phyloP scores from a whole-genome alignment of 2,797 vertebrate species.

The Nasua narica region DNA sequence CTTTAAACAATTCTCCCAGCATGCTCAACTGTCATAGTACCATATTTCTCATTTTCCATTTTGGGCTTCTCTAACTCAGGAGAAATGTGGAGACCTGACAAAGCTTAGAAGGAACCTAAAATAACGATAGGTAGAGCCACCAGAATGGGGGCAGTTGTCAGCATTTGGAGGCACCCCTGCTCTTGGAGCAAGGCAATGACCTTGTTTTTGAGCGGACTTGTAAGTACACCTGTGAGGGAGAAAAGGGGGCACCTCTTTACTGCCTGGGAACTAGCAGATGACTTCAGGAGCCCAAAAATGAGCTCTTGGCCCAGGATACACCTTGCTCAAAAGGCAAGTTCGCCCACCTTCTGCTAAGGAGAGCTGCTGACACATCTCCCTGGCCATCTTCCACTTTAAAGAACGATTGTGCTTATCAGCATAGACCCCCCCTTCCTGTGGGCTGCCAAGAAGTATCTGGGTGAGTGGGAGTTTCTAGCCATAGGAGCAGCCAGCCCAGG shows the following conservation, averaged over 20 bases:
- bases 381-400: conserved; percentile 21
- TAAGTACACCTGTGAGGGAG: neutral
- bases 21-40: neutral
- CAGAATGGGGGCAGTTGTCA: neutral
- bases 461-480: neutral
- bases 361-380: neutral
- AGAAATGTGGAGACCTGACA: neutral
- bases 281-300: neutral
- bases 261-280: neutral
- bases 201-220: neutral
- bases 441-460: conserved; percentile 34
- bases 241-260: neutral
- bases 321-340: neutral
- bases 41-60: neutral
- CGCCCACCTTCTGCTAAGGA: neutral
- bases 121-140: neutral
- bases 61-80: neutral
- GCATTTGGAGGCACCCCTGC: neutral
- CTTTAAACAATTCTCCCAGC: neutral
- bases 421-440: neutral
- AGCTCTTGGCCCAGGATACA: neutral
- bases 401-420: neutral
- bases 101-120: neutral
- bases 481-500: neutral
- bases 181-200: neutral